Conservation (phyloP, 1,140 invertebrate genomes). For the Chironomus striatipennis region DNA sequence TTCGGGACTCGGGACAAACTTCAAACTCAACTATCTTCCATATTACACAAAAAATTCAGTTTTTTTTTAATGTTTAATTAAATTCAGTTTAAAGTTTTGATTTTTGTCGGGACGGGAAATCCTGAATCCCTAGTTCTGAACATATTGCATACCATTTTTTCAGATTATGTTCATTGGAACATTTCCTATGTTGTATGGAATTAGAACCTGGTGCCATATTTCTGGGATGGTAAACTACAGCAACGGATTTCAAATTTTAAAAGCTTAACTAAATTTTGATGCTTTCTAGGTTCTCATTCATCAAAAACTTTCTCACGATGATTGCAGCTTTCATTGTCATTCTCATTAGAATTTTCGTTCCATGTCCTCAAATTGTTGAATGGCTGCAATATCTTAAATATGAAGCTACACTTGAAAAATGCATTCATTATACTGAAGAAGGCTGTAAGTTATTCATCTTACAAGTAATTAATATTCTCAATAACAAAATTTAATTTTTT, state of each 20-base stretch:
- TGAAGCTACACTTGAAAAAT: background rate
- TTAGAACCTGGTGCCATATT: background rate
- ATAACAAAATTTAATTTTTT: background rate
- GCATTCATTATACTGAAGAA: background rate
- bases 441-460: background rate
- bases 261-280: too few species aligned
- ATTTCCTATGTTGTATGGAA: background rate
- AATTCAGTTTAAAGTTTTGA: too few species aligned
- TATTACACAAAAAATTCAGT: too few species aligned
- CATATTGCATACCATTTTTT: background rate
- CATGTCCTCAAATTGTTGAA: background rate
- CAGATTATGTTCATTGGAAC: background rate
- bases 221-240: background rate
- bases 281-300: background rate
- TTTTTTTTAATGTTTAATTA: too few species aligned
- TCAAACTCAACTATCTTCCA: too few species aligned
- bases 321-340: background rate
- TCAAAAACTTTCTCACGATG: background rate
- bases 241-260: too few species aligned
- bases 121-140: too few species aligned
- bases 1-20: too few species aligned
- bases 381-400: background rate
- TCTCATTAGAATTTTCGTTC: background rate
- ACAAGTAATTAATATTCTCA: background rate
- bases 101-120: too few species aligned